These are phyloP conservation scores for Sakesphorus luctuosus DNA, from an alignment of 2,113 vertebrate species.

Conservation along the genomic window DNA sequence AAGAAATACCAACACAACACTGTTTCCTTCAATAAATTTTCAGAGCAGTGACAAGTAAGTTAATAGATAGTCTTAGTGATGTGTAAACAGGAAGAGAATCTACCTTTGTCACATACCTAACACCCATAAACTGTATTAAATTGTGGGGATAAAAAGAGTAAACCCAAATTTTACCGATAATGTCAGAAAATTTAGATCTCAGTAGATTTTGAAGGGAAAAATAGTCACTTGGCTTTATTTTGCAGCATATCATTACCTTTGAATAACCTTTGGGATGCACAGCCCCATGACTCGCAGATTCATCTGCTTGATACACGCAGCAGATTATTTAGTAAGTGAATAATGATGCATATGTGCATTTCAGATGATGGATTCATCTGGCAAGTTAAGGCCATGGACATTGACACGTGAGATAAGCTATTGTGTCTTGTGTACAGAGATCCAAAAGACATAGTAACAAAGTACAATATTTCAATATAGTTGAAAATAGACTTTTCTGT, in stretches of 20 bases:
- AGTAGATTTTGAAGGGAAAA: background rate
- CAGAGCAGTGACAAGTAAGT: background rate
- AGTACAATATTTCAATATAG: background rate
- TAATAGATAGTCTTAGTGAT: background rate
- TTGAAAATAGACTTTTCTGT: background rate
- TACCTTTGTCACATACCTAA: background rate
- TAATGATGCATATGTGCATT: background rate
- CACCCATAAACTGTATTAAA: background rate
- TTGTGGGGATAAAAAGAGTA: background rate
- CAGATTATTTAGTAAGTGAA: background rate
- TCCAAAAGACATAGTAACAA: background rate
- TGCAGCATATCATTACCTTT: background rate
- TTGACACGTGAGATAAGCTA: background rate
- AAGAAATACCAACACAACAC: background rate
- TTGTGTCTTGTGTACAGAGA: background rate
- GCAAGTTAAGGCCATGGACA: background rate
- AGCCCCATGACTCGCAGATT: background rate
- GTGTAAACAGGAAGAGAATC: background rate
- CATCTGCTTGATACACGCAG: background rate
- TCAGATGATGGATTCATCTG: background rate
- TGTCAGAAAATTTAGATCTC: background rate
- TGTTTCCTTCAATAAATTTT: background rate
- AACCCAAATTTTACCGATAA: background rate
- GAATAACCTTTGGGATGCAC: background rate
- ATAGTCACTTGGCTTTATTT: background rate